phyloP scores from a whole-genome alignment of 2,113 vertebrate genomes.

The Burhinus bistriatus region DNA sequence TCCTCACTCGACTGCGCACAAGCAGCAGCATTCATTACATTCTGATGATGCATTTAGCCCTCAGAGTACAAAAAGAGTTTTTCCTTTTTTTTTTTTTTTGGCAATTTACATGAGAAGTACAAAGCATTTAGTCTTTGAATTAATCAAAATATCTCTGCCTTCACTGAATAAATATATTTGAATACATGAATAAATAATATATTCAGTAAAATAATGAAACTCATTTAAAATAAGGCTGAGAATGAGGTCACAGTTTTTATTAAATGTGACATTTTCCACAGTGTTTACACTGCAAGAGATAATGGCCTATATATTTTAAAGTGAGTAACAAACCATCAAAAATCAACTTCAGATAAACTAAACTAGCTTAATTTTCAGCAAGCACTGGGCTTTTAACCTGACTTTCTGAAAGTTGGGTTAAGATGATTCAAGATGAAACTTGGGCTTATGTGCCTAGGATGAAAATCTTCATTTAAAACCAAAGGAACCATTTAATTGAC shows the following conservation, averaged over 20 bases:
- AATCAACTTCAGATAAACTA: not conserved
- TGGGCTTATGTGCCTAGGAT: not conserved
- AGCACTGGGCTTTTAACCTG: not conserved
- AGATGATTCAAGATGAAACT: not conserved
- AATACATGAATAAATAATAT: constrained; percentile 51
- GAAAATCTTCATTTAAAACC: constrained; percentile 21
- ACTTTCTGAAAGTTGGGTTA: not conserved
- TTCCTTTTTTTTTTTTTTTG: not conserved
- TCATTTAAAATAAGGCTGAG: constrained; percentile 11
- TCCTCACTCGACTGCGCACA: not conserved
- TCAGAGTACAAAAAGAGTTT: not conserved
- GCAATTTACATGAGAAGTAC: constrained; percentile 36
- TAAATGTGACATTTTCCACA: constrained; percentile 50
- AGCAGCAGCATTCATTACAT: not conserved
- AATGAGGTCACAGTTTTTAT: constrained; percentile 41
- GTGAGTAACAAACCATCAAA: constrained; percentile 12
- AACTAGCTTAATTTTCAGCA: constrained; percentile 28
- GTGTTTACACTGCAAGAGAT: constrained; percentile 34
- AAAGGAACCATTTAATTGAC: not conserved
- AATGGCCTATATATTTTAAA: constrained; percentile 40
- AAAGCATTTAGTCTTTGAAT: constrained; percentile 46
- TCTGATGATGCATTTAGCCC: constrained; percentile 32
- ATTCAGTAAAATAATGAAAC: constrained; percentile 50
- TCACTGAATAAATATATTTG: constrained; percentile 38
- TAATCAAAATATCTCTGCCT: constrained; percentile 53